Conservation (phyloP, 2,797 vertebrate species). For the Jordanella pulchra region DNA sequence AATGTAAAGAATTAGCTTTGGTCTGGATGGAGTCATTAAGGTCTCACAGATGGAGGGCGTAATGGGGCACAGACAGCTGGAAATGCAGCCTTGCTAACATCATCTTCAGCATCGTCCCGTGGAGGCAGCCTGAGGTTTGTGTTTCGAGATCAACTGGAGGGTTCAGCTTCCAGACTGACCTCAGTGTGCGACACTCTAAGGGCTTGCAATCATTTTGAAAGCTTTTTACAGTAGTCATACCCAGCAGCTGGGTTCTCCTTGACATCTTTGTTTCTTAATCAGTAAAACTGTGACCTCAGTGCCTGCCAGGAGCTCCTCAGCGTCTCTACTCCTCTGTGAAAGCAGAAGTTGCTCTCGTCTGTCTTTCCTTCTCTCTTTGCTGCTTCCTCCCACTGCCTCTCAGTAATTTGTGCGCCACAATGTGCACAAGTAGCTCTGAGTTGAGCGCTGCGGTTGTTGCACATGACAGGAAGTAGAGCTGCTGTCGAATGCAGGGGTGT, state of each 20-base stretch:
- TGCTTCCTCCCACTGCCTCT: conserved; percentile 5
- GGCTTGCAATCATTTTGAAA: neutral
- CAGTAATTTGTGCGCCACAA: conserved; percentile 54
- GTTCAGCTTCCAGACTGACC: conserved; percentile 7
- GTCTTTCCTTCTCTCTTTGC: conserved; percentile 1
- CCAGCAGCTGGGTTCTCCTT: neutral
- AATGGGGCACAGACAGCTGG: conserved; percentile 53
- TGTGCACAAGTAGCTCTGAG: conserved; percentile 40
- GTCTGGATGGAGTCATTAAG: conserved; percentile 7
- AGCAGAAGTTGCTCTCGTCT: conserved; percentile 51
- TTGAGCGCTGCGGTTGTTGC: conserved; percentile 58
- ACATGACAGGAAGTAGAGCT: conserved; percentile 76
- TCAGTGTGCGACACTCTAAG: neutral
- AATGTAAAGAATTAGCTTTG: conserved; percentile 30
- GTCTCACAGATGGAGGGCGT: conserved; percentile 21
- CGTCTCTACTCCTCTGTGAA: conserved; percentile 39
- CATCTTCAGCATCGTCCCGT: conserved; percentile 6
- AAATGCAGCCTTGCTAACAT: conserved; percentile 24
- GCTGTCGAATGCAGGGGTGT: conserved; percentile 31
- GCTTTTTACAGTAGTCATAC: neutral
- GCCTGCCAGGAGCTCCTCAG: conserved; percentile 14
- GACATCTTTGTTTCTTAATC: conserved; percentile 27
- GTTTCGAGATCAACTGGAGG: conserved; percentile 3
- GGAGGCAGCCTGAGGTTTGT: conserved; percentile 6
- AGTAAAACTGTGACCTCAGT: conserved; percentile 11